phyloP scores from a whole-genome alignment of 2,113 vertebrate species.

The Lamprotornis superbus region DNA sequence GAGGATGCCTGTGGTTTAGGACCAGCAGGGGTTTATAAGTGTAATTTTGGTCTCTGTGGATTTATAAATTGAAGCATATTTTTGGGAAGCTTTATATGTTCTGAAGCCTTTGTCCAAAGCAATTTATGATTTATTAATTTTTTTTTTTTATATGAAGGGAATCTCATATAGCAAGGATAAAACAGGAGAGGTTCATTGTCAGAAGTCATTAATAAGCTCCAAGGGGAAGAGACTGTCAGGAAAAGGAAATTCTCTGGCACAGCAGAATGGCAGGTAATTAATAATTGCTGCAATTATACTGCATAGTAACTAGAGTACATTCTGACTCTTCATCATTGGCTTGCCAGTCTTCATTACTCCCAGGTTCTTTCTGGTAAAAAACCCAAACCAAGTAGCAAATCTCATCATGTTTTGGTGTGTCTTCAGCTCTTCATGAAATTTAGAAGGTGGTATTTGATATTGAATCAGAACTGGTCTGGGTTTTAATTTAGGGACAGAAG shows the following conservation, averaged over 20 bases:
- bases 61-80: not conserved
- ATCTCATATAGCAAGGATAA: not conserved
- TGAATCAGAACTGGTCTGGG: not conserved
- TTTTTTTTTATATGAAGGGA: not conserved
- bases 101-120: not conserved
- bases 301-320: not conserved
- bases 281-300: conserved; percentile 32
- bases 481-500: not conserved
- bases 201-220: conserved; percentile 7
- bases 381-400: not conserved
- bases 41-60: not conserved
- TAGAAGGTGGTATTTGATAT: not conserved
- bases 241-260: conserved; percentile 37
- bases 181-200: not conserved
- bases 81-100: not conserved
- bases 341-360: not conserved
- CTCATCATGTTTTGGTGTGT: not conserved
- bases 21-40: not conserved
- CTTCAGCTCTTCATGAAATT: not conserved
- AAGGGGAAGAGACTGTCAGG: conserved; percentile 19
- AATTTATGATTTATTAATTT: not conserved
- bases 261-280: conserved; percentile 2
- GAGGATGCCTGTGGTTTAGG: not conserved
- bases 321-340: not conserved
- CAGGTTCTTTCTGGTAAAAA: not conserved